Evolutionary conservation across 2,113 vertebrate species (phyloP).

Genomic region (Axis porcinus): DNA sequence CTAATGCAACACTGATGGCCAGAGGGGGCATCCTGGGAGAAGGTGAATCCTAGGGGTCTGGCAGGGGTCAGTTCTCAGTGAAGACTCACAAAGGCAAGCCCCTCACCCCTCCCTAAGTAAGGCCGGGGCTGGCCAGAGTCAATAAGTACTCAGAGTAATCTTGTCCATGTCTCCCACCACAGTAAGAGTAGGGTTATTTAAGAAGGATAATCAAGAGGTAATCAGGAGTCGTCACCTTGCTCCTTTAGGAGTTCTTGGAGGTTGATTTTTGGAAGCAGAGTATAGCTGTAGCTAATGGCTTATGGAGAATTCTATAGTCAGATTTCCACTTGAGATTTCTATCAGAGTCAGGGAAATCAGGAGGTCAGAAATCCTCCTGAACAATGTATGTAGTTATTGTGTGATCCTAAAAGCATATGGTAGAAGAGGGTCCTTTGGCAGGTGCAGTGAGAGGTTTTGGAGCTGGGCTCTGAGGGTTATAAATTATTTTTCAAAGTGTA

Average conservation of each 20-base stretch:
- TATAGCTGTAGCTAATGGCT: not conserved
- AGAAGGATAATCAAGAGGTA: not conserved
- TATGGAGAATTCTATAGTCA: not conserved
- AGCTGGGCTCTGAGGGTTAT: not conserved
- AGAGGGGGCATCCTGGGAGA: not conserved
- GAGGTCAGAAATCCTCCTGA: not conserved
- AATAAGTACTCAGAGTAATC: not conserved
- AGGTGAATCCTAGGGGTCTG: not conserved
- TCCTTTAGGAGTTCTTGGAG: not conserved
- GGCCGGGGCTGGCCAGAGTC: not conserved
- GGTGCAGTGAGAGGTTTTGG: not conserved
- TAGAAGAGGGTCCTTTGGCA: not conserved
- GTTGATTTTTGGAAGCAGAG: not conserved
- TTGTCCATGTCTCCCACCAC: not conserved
- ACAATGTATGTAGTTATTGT: not conserved
- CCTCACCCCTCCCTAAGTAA: not conserved
- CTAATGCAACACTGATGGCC: not conserved
- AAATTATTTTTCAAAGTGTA: not conserved
- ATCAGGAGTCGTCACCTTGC: not conserved
- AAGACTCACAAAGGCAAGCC: not conserved
- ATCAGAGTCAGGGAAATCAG: not conserved
- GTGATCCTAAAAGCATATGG: not conserved
- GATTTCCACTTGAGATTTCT: slow-evolving; percentile 2
- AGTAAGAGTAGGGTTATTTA: not conserved
- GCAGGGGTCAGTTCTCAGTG: not conserved